Base-by-base conservation (phyloP, 2,113 vertebrate genomes). In the Acinonyx jubatus region DNA sequence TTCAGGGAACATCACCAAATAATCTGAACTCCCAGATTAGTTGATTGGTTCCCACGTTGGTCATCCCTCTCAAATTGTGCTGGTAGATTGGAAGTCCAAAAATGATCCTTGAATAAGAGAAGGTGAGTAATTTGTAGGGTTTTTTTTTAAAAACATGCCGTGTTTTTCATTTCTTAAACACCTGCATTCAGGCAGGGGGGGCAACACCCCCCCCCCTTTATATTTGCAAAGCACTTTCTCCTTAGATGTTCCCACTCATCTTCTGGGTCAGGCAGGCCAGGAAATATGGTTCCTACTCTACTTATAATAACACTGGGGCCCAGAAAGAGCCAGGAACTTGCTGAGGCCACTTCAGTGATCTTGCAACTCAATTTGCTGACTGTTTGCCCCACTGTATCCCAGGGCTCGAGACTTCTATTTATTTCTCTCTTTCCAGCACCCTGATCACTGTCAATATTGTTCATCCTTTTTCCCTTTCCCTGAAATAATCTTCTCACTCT, bases 391-490 rank as follows among this genome's bases (percentile, higher is more conserved):
- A 3, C 45, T 9, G 3, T 29, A 25, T n/a, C 45, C 3, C 3
- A 0, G 16, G 4, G 27, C 27, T 55, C 7, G 0, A 4, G 27
- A 41, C 19, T 23, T 50, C 13, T 12, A 18, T 25, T n/a, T 76
- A 76, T 14, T 81, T 55, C 68, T 92, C 71, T 66, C 19, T 50
- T 55, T 79, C 33, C 29, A 69, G 52, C 12, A 1, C 65, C 57
- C 74, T 19, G n/a, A 65, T 48, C 16, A 27, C 10, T 81, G 29
- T 31, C 71, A 7, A 3, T 78, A 38, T 45, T 81, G 38, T 12
- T 68, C 19, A 7, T 41, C 48, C n/a, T 95, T 41, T 65, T 85
- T 86, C 78, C 29, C n/a, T 63, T 33, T 7, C 19, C 7, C 13
- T 21, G 19, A 5, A 74, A 38, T 38, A 36, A 61, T 38, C 84